Evolutionary conservation across 2,113 vertebrate species (phyloP).

Genomic region (Tamias sibiricus): DNA sequence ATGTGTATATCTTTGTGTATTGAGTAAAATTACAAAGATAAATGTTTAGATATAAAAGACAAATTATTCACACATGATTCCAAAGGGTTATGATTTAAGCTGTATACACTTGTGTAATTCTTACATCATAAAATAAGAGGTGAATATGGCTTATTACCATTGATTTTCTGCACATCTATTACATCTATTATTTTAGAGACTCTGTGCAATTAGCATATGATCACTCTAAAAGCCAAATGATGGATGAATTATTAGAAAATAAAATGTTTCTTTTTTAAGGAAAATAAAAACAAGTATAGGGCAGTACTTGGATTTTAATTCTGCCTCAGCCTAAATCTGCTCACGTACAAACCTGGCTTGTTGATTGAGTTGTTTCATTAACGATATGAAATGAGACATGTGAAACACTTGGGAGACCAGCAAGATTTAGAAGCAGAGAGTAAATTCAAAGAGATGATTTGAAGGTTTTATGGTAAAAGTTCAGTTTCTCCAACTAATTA

Average conservation of each 20-base stretch:
- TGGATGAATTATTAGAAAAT: background rate
- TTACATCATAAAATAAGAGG: background rate
- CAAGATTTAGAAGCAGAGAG: constrained; percentile 82
- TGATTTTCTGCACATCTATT: background rate
- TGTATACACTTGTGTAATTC: background rate
- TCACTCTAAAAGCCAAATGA: background rate
- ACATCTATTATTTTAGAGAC: background rate
- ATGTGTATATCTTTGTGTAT: background rate
- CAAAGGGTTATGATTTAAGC: background rate
- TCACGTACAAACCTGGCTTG: constrained; percentile 66
- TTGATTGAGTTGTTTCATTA: constrained; percentile 90
- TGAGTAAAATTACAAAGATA: background rate
- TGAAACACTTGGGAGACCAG: constrained; percentile 84
- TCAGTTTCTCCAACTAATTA: constrained; percentile 86
- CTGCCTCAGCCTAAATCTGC: constrained; percentile 66
- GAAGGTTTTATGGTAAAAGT: constrained; percentile 86
- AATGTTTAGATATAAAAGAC: background rate
- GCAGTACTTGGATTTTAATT: constrained; percentile 68
- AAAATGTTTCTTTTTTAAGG: background rate
- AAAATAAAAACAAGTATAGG: constrained; percentile 45
- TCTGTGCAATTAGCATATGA: background rate
- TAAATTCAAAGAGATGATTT: constrained; percentile 87
- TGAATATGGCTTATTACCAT: background rate
- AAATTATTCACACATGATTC: background rate
- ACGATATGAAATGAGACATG: constrained; percentile 85